A percentile compares a stretch with the other conserved stretches of the same genome.
These are phyloP conservation scores for Apteryx mantelli DNA, from an alignment of 2,113 vertebrate genomes.

Conservation along the genomic window DNA sequence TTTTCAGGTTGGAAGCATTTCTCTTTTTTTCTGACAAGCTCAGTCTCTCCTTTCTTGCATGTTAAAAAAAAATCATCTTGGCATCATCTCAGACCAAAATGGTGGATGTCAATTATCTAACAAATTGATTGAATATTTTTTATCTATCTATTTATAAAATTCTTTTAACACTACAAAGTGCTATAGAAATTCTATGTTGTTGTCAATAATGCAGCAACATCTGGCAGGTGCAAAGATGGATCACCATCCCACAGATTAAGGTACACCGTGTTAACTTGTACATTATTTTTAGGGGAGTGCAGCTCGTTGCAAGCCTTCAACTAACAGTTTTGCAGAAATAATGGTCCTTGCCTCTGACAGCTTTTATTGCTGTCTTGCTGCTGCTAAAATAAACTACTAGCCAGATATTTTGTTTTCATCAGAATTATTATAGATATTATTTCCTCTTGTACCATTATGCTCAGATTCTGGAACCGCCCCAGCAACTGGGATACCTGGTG, in stretches of 20 bases:
- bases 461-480: slow-evolving; percentile 2
- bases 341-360: neutral
- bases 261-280: slow-evolving; percentile 23
- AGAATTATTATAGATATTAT: neutral
- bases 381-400: slow-evolving; percentile 26
- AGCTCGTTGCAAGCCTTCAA: slow-evolving; percentile 13
- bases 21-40: slow-evolving; percentile 47
- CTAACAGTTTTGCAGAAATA: slow-evolving; percentile 24
- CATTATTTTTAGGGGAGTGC: slow-evolving; percentile 39
- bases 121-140: slow-evolving; percentile 51
- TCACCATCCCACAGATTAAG: slow-evolving; percentile 13
- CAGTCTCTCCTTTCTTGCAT: neutral
- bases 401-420: neutral
- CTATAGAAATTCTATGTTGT: neutral
- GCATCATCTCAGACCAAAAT: neutral
- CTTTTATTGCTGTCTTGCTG: slow-evolving; percentile 19
- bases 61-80: neutral
- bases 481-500: slow-evolving; percentile 17
- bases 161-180: neutral
- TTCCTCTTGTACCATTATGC: neutral
- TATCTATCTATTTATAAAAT: slow-evolving; percentile 44
- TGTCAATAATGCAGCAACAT: slow-evolving; percentile 57
- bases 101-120: slow-evolving; percentile 33
- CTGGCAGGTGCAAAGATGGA: slow-evolving; percentile 17
- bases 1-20: slow-evolving; percentile 45